These are phyloP conservation scores for Odontesthes bonariensis DNA, from an alignment of 2,113 vertebrate genomes.

Conservation along the genomic window DNA sequence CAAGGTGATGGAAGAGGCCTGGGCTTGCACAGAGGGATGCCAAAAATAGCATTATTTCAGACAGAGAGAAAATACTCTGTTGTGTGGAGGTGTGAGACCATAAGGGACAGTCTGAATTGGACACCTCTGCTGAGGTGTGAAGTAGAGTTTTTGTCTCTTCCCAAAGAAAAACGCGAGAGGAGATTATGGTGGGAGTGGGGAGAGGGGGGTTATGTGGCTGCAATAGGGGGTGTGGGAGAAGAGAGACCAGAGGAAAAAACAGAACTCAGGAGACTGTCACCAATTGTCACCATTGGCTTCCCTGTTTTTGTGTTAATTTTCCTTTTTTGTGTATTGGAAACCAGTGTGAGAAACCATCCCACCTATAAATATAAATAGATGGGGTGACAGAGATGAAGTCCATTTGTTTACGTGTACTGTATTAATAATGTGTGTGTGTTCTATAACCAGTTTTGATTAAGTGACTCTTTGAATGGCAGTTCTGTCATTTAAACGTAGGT, in stretches of 20 bases:
- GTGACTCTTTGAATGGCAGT: not conserved
- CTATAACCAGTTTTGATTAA: conserved; percentile 33
- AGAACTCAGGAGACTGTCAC: conserved; percentile 74
- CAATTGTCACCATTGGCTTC: conserved; percentile 79
- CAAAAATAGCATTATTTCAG: conserved; percentile 66
- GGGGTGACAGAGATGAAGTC: not conserved
- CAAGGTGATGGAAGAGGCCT: conserved; percentile 44
- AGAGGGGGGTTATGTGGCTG: conserved; percentile 46
- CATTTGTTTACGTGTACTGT: not conserved
- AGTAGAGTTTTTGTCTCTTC: conserved; percentile 81
- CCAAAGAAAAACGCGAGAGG: conserved; percentile 45
- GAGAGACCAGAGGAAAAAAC: conserved; percentile 59
- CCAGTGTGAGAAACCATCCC: conserved; percentile 67
- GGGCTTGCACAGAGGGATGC: conserved; percentile 60
- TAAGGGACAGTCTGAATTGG: conserved; percentile 80
- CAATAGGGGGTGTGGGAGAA: conserved; percentile 65
- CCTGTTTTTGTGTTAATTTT: conserved; percentile 79
- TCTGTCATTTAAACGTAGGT: not conserved
- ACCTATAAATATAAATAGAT: conserved; percentile 79
- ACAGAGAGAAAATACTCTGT: conserved; percentile 66
- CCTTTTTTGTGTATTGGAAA: conserved; percentile 62
- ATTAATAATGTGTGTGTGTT: conserved; percentile 7
- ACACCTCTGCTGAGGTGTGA: conserved; percentile 84
- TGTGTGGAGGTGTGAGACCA: conserved; percentile 67
- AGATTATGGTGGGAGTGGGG: conserved; percentile 61